Evolutionary conservation across 2,113 vertebrate species (phyloP).

Genomic region (Phaethornis superciliosus): DNA sequence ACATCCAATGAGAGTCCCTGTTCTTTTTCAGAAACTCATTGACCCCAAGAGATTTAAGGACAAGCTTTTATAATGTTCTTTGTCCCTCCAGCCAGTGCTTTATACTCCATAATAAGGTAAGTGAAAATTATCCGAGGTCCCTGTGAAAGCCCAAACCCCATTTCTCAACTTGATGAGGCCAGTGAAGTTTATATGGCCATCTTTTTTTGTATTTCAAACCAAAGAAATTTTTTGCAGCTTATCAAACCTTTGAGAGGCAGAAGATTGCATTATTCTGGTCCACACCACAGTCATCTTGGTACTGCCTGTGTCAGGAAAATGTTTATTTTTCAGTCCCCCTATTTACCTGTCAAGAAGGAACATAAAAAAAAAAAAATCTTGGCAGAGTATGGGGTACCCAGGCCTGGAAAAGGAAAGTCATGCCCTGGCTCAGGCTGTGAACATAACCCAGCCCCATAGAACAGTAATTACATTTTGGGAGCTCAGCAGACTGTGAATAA

Average conservation of each 20-base stretch:
- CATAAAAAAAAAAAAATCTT: not conserved
- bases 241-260: not conserved
- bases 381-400: not conserved
- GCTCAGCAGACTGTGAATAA: slow-evolving; percentile 46
- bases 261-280: not conserved
- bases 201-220: not conserved
- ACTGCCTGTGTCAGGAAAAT: not conserved
- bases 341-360: slow-evolving; percentile 5
- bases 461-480: slow-evolving; percentile 20
- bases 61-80: not conserved
- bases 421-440: not conserved
- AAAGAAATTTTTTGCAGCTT: not conserved
- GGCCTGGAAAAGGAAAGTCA: not conserved
- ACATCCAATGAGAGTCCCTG: not conserved
- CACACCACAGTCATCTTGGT: not conserved
- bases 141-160: not conserved
- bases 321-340: not conserved
- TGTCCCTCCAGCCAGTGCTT: not conserved
- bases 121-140: not conserved
- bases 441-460: not conserved
- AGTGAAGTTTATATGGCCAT: not conserved
- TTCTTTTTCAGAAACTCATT: not conserved
- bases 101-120: not conserved
- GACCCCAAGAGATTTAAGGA: not conserved
- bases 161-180: not conserved